Conservation (phyloP, 2,797 vertebrate species). For the Sandelia bainsii region DNA sequence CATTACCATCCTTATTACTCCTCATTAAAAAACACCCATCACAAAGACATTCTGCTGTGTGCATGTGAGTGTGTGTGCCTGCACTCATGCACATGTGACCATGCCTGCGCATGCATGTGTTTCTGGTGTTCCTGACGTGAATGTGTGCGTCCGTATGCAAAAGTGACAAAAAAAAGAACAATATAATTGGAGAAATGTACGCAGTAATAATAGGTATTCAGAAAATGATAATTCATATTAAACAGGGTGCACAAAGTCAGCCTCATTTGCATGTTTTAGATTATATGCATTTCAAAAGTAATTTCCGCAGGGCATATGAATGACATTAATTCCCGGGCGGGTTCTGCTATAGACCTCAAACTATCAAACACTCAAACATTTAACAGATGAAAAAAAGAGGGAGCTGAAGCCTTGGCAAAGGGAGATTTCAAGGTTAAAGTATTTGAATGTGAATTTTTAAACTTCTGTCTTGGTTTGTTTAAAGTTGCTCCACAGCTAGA, state of each 20-base stretch:
- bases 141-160: conserved; percentile 75
- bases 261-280: conserved; percentile 99
- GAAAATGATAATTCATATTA: conserved; percentile 99
- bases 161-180: conserved; percentile 93
- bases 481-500: conserved; percentile 82
- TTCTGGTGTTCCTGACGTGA: conserved; percentile 66
- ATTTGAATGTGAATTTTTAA: conserved; percentile 87
- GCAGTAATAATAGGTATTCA: conserved; percentile 99
- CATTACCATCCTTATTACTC: conserved; percentile 87
- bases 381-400: conserved; percentile 87
- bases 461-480: conserved; percentile 86
- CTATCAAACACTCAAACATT: conserved; percentile 90
- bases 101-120: conserved; percentile 43
- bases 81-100: conserved; percentile 46
- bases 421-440: conserved; percentile 91
- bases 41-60: conserved; percentile 74
- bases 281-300: conserved; percentile 99
- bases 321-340: conserved; percentile 96
- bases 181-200: conserved; percentile 98
- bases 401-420: conserved; percentile 84
- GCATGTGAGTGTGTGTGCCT: conserved; percentile 25
- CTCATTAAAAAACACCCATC: conserved; percentile 86
- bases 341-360: conserved; percentile 88
- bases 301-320: conserved; percentile 98
- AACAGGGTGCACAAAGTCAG: conserved; percentile 98